Base-by-base conservation (phyloP, 2,797 vertebrate species). In the Bovichtus variegatus region DNA sequence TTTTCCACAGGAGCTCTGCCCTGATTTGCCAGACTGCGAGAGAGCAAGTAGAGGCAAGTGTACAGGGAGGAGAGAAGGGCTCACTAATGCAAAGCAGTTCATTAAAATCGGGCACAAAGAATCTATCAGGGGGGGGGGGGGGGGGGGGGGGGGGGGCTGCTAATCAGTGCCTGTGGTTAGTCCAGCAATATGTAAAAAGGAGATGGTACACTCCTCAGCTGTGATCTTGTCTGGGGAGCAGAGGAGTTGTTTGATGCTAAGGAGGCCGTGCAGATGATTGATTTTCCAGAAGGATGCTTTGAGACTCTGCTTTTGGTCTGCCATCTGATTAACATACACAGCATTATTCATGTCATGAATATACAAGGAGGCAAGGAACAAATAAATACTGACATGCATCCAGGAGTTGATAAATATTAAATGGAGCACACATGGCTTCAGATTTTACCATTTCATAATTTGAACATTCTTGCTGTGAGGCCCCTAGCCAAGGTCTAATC, bases 11-110 rank as follows among this genome's bases (percentile, higher is more conserved):
- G 80, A 85, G 87, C 75, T 74, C 49, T 76, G 67, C 59, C 74
- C 74, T 53, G 83, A 34, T 81, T 85, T 86, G 76, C 88, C 90
- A 85, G 85, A 84, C 87, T 80, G 86, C 73, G 21, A 81, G 89
- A 86, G 80, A 75, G 85, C 83, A 89, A 86, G 87, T 80, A 81
- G 78, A 88, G 87, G 91, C 83, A 84, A 87, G 86, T 80, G 87
- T 41, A 78, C 55, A 59, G 85, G 80, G 80, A 78, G 65, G 74
- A 70, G 62, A 76, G 83, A 77, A 46, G 77, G 69, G 66, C 82
- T 91, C 53, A n/a, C 89, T 90, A 88, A 88, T 92, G 89, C 82
- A 90, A 92, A 93, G 83, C 87, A 92, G 89, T 91, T 91, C 90
- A 88, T 93, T 93, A 92, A 92, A 91, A 92, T 86, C 83, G 86